A percentile compares a stretch with the other conserved stretches of the same genome.
phyloP scores from a whole-genome alignment of 2,888 invertebrate genomes.

The Microctonus brassicae region DNA sequence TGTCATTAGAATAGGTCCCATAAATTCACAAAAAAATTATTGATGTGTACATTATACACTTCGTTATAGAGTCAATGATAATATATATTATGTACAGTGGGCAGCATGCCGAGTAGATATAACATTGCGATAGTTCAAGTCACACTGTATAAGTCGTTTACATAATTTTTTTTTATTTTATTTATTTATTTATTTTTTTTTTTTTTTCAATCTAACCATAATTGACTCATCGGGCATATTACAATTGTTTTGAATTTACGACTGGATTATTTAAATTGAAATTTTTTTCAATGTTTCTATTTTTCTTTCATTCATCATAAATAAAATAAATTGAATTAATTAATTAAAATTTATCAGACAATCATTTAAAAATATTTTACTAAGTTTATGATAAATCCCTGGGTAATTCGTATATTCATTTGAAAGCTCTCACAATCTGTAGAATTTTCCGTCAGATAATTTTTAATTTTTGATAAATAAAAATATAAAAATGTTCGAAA shows the following conservation, averaged over 20 bases:
- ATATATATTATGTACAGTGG: slow-evolving; percentile 64
- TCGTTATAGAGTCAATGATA: slow-evolving; percentile 61
- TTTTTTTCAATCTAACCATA: slow-evolving; percentile 9
- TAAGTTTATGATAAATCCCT: neutral
- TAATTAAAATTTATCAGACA: neutral
- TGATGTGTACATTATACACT: slow-evolving; percentile 66
- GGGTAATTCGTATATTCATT: neutral
- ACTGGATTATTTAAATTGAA: neutral
- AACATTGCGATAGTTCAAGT: slow-evolving; percentile 56
- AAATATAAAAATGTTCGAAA: neutral
- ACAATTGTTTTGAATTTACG: neutral
- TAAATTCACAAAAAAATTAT: slow-evolving; percentile 61
- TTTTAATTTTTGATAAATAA: neutral
- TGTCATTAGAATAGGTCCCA: slow-evolving; percentile 34
- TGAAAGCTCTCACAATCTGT: neutral
- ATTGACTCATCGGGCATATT: slow-evolving; percentile 5
- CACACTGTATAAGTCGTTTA: slow-evolving; percentile 18
- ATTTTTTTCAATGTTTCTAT: neutral
- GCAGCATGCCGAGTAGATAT: slow-evolving; percentile 58
- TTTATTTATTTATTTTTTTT: neutral
- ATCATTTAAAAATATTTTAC: neutral
- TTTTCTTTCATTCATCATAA: neutral
- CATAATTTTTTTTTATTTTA: slow-evolving; percentile 14
- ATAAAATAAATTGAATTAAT: neutral
- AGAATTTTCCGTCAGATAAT: neutral